Conservation (phyloP, 2,113 vertebrate genomes). For the Aphelocoma coerulescens region DNA sequence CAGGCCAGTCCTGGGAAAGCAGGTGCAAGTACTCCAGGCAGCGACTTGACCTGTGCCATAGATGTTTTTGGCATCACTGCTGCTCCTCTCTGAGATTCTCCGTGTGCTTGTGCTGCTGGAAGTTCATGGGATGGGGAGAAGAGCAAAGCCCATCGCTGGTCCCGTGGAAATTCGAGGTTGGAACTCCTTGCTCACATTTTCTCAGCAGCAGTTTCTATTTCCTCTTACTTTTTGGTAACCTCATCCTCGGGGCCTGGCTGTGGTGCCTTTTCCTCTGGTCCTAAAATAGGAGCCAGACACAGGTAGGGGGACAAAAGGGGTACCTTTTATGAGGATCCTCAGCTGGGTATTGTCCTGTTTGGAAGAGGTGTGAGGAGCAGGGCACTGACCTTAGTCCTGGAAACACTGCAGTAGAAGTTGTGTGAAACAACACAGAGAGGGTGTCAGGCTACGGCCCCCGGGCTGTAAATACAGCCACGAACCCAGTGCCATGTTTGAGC, state of each 20-base stretch:
- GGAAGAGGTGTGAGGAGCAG: not conserved
- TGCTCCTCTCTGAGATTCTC: not conserved
- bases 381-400: not conserved
- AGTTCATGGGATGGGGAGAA: not conserved
- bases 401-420: not conserved
- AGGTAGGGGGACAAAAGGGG: not conserved
- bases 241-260: not conserved
- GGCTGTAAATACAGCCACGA: not conserved
- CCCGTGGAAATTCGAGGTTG: rapidly evolving
- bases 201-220: not conserved
- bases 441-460: rapidly evolving
- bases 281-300: not conserved
- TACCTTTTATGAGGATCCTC: not conserved
- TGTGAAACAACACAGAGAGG: not conserved
- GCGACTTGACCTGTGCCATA: not conserved
- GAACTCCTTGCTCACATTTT: not conserved
- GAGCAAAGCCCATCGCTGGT: not conserved
- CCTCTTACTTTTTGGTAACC: not conserved
- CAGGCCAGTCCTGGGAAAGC: not conserved
- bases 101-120: not conserved
- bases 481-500: not conserved
- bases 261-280: not conserved
- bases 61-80: not conserved
- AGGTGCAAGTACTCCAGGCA: not conserved
- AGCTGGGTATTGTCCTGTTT: not conserved